Evolutionary conservation across 1,140 invertebrate genomes (phyloP), one percentile per base, ranked within the genome.

Genomic region (Drosophila saltans): DNA sequence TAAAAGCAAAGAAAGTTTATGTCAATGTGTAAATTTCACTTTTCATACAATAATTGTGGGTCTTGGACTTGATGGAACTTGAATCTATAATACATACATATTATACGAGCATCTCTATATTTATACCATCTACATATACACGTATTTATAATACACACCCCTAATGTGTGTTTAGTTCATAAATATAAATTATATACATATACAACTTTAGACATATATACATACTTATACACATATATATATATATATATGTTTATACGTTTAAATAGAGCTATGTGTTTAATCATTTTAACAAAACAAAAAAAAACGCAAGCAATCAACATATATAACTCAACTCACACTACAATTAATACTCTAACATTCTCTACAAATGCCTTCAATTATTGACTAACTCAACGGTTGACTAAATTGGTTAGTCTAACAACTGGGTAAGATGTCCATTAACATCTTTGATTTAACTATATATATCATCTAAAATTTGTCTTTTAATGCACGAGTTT

Each of bases 71-170:
- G 9, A 52, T 52, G 43, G 26, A 63, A 63, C 36, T 63, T 48
- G 72, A 72, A 72, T 60, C 65, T 39, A 59, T 73, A 75, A 78
- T 72, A 64, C 52, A 78, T 72, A 64, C 52, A 76, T 72, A 84
- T 67, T 45, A 85, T 78, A 85, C 68, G 85, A 56, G 67, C 76
- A 80, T 88, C 78, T 83, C 71, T 88, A 86, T 88, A 86, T 86
- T 88, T 88, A 79, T 88, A 85, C 71, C 73, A 81, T 78, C 74
- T 68, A 80, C 72, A 74, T 67, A 72, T 68, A 76, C 79, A 82
- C 70, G 69, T 77, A 83, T 57, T 33, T 57, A 58, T 58, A 58
- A 33, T 33, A 16, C 33, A 16, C 16, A 58, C 36, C 24, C 57
- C 30, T 58, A 58, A 58, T 39, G 69, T 69, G 78, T 83, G 79